phyloP scores from a whole-genome alignment of 1,140 invertebrate genomes.

The Zaprionus kolodkinae region DNA sequence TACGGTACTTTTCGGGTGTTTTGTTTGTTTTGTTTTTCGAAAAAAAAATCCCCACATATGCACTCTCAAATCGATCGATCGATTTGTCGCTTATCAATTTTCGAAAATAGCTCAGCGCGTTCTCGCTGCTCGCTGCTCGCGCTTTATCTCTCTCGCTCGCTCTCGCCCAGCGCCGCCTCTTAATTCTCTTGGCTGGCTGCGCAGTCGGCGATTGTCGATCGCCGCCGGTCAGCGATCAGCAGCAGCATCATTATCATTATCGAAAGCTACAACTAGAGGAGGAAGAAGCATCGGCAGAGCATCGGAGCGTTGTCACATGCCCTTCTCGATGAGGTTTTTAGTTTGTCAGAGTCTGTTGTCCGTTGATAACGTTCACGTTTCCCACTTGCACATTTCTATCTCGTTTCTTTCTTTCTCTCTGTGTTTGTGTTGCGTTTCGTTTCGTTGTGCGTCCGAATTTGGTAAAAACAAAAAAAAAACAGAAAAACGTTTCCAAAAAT shows the following conservation, averaged over 20 bases:
- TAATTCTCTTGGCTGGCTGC: slow-evolving; percentile 14
- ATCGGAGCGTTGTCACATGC: slow-evolving; percentile 39
- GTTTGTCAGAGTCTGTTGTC: slow-evolving; percentile 84
- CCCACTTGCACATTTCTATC: slow-evolving; percentile 52
- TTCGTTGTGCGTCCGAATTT: slow-evolving; percentile 64
- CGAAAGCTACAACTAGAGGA: slow-evolving; percentile 31
- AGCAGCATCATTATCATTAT: slow-evolving; percentile 43
- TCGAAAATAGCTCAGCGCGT: slow-evolving; percentile 65
- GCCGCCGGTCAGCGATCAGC: slow-evolving; percentile 37
- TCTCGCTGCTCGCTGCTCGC: neutral
- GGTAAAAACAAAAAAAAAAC: slow-evolving; percentile 24
- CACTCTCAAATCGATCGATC: slow-evolving; percentile 29
- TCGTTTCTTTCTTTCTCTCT: slow-evolving; percentile 41
- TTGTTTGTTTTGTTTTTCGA: slow-evolving; percentile 1
- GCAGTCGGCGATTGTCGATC: slow-evolving; percentile 15
- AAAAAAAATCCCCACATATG: slow-evolving; percentile 8
- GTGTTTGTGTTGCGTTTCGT: slow-evolving; percentile 68
- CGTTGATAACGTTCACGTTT: slow-evolving; percentile 82
- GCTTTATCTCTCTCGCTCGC: slow-evolving; percentile 46
- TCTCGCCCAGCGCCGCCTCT: slow-evolving; percentile 18
- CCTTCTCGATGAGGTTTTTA: slow-evolving; percentile 42
- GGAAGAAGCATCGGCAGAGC: slow-evolving; percentile 1
- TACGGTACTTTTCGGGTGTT: slow-evolving; percentile 19
- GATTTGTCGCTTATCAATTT: slow-evolving; percentile 65
- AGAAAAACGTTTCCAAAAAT: slow-evolving; percentile 18